phyloP scores from a whole-genome alignment of 2,113 vertebrate genomes.

The Hypomesus transpacificus region DNA sequence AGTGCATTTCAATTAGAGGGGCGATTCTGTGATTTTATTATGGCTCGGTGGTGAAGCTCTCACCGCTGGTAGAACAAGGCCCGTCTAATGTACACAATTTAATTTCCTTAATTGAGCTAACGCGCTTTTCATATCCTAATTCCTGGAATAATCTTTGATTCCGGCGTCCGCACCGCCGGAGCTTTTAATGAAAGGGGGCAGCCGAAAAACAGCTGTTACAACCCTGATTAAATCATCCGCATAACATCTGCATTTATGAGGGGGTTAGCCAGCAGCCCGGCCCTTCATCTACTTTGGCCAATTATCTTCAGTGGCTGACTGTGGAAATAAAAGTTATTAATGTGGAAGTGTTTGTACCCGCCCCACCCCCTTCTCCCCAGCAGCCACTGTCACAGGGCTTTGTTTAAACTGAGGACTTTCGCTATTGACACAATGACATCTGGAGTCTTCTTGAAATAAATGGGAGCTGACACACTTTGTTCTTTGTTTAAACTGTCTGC shows the following conservation, averaged over 20 bases:
- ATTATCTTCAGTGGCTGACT: constrained; percentile 58
- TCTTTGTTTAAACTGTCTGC: constrained; percentile 44
- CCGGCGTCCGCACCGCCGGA: constrained; percentile 76
- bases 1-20: constrained; percentile 98
- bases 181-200: constrained; percentile 86
- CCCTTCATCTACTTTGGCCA: constrained; percentile 66
- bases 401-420: constrained; percentile 42
- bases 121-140: constrained; percentile 94
- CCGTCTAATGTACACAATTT: constrained; percentile 92
- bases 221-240: constrained; percentile 75
- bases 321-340: constrained; percentile 58
- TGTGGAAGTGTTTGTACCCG: constrained; percentile 55
- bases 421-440: constrained; percentile 44
- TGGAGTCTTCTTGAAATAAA: constrained; percentile 51
- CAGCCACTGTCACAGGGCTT: constrained; percentile 49
- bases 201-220: constrained; percentile 77
- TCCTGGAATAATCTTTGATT: constrained; percentile 89
- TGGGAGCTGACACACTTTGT: constrained; percentile 40
- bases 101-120: constrained; percentile 98
- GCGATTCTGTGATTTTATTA: constrained; percentile 98
- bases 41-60: constrained; percentile 78
- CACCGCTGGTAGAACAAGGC: constrained; percentile 79
- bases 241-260: constrained; percentile 84
- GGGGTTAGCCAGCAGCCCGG: constrained; percentile 67
- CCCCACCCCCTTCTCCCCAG: constrained; percentile 19